Conservation (phyloP, 23 tunicate species). For the Ascidia mentula region DNA sequence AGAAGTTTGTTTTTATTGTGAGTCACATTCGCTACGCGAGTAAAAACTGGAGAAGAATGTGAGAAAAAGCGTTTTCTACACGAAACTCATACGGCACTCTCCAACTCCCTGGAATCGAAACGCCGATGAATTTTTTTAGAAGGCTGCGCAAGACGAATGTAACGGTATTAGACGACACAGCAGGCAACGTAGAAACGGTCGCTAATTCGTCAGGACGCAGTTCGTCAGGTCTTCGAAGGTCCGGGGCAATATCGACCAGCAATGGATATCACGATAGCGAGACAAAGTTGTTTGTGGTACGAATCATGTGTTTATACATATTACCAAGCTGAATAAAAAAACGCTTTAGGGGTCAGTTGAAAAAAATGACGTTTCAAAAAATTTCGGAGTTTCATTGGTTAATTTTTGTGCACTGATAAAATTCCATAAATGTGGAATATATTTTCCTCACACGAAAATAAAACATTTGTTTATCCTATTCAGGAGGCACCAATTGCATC, state of each 20-base stretch:
- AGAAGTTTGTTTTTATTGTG: not conserved
- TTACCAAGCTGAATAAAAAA: too few relatives aligned
- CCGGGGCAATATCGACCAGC: not conserved
- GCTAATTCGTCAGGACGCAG: slow-evolving; percentile 3
- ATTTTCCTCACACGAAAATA: not conserved
- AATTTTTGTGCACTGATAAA: too few relatives aligned
- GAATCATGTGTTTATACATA: too few relatives aligned
- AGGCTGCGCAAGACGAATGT: not conserved
- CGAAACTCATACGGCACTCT: too few relatives aligned
- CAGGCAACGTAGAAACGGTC: not conserved
- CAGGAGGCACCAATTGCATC: not conserved
- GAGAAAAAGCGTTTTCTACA: too few relatives aligned
- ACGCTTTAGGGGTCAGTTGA: too few relatives aligned
- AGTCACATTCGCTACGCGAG: not conserved
- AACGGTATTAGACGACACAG: slow-evolving; percentile 5
- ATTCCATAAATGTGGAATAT: too few relatives aligned
- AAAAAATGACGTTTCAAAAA: too few relatives aligned
- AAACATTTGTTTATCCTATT: not conserved
- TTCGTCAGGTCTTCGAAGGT: not conserved
- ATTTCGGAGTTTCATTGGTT: too few relatives aligned
- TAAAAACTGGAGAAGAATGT: not conserved
- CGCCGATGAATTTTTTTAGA: not conserved
- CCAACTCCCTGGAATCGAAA: not conserved
- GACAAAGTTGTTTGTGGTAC: slow-evolving; percentile 63
- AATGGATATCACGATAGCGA: slow-evolving; percentile 42